Conservation (phyloP, 1,140 invertebrate species). For the Potamilus streckersoni region DNA sequence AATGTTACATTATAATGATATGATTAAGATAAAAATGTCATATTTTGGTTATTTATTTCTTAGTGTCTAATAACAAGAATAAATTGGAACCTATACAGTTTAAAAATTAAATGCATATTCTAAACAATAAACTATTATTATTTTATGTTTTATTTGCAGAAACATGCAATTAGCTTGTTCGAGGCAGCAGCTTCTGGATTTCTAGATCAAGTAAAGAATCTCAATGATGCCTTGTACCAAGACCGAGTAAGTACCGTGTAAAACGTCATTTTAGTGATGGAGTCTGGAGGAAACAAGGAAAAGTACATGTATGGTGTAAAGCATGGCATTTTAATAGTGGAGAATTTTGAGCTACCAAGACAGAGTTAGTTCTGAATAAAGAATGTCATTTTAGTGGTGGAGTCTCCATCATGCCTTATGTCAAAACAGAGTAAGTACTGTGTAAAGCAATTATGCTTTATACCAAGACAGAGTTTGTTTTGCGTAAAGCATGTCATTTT, state of each 20-base stretch:
- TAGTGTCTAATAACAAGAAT: no score
- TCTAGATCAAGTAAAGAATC: conserved; percentile 28
- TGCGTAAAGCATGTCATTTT: no score
- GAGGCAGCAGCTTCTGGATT: conserved; percentile 49
- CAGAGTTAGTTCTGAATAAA: background rate
- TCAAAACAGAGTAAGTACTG: background rate
- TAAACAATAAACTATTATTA: background rate
- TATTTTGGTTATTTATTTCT: no score
- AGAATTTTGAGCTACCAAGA: background rate
- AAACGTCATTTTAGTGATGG: background rate
- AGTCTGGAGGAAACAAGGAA: background rate
- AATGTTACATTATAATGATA: no score
- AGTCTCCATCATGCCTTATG: no score
- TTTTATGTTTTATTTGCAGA: conserved; percentile 34
- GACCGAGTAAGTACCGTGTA: conserved; percentile 46
- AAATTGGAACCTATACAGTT: no score
- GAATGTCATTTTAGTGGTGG: no score
- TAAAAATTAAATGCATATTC: no score
- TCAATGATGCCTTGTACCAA: conserved; percentile 46
- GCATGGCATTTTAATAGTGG: background rate
- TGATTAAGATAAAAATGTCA: no score
- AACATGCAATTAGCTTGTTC: conserved; percentile 44
- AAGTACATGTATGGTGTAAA: background rate
- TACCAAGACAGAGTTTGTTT: background rate
- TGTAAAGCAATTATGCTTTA: background rate